Percentiles rank a stretch among this genome's conserved stretches.
Evolutionary conservation across 2,797 vertebrate species (phyloP).

Genomic region (Pipistrellus pygmaeus): DNA sequence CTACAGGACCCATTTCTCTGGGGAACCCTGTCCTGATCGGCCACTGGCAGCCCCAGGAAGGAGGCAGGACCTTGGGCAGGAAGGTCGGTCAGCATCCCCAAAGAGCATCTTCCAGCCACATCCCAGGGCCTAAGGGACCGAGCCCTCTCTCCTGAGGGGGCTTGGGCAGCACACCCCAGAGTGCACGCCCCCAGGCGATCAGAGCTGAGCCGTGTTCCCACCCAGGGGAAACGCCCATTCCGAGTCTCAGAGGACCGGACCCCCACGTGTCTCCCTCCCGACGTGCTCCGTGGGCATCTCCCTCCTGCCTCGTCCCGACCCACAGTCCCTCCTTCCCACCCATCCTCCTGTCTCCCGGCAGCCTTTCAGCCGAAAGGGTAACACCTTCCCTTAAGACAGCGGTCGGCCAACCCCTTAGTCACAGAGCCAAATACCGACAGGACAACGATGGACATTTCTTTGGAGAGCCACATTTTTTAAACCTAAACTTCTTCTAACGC

Average conservation of each 20-base stretch:
- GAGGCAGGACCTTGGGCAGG: neutral
- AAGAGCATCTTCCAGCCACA: neutral
- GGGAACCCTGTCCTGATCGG: neutral
- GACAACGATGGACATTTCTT: too few relatives aligned
- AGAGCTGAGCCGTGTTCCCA: neutral
- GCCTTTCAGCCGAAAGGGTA: neutral
- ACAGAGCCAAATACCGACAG: too few relatives aligned
- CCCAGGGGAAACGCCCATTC: neutral
- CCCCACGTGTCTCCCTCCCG: fast-evolving
- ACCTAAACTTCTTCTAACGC: too few relatives aligned
- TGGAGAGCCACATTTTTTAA: too few relatives aligned
- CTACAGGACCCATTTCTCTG: neutral
- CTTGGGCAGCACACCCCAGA: neutral
- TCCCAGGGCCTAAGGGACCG: neutral
- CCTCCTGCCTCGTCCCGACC: neutral
- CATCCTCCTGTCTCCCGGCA: fast-evolving
- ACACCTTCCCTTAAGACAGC: too few relatives aligned
- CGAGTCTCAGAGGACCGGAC: neutral
- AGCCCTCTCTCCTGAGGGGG: neutral
- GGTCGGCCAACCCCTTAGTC: too few relatives aligned
- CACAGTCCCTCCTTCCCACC: neutral
- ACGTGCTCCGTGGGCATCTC: fast-evolving
- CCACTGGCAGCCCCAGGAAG: neutral
- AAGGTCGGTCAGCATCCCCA: neutral
- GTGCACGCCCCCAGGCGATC: fast-evolving